These are phyloP conservation scores for Coptotermes formosanus DNA, from an alignment of 1,140 invertebrate species.

Conservation along the genomic window DNA sequence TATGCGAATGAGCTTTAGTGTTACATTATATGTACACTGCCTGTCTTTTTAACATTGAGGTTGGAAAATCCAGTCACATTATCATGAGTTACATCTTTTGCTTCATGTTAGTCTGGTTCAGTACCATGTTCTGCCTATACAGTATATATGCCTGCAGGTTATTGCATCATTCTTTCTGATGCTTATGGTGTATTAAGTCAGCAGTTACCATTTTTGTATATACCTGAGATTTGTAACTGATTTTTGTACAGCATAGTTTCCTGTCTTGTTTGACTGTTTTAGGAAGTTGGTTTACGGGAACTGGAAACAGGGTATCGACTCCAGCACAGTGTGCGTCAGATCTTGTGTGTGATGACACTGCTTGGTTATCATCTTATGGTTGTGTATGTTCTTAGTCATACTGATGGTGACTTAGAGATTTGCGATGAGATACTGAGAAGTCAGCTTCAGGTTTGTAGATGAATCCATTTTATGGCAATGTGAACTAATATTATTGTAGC, in stretches of 20 bases:
- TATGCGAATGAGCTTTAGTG: too few relatives aligned
- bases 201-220: too few relatives aligned
- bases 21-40: too few relatives aligned
- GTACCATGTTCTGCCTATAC: too few relatives aligned
- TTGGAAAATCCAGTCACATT: too few relatives aligned
- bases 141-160: background rate
- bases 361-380: slow-evolving; percentile 83
- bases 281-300: slow-evolving; percentile 74
- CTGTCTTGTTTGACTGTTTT: slow-evolving; percentile 35
- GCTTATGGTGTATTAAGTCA: too few relatives aligned
- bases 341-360: slow-evolving; percentile 81
- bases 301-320: slow-evolving; percentile 68
- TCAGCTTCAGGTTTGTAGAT: slow-evolving; percentile 60
- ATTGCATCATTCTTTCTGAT: too few relatives aligned
- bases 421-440: slow-evolving; percentile 71
- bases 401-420: slow-evolving; percentile 73
- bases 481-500: too few relatives aligned
- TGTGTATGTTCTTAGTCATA: slow-evolving; percentile 76
- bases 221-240: too few relatives aligned
- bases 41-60: too few relatives aligned
- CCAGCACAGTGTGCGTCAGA: slow-evolving; percentile 70
- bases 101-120: too few relatives aligned
- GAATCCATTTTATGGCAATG: background rate
- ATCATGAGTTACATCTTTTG: too few relatives aligned
- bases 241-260: background rate